Conservation (phyloP, 2,888 invertebrate genomes). For the Cantharis nigra region DNA sequence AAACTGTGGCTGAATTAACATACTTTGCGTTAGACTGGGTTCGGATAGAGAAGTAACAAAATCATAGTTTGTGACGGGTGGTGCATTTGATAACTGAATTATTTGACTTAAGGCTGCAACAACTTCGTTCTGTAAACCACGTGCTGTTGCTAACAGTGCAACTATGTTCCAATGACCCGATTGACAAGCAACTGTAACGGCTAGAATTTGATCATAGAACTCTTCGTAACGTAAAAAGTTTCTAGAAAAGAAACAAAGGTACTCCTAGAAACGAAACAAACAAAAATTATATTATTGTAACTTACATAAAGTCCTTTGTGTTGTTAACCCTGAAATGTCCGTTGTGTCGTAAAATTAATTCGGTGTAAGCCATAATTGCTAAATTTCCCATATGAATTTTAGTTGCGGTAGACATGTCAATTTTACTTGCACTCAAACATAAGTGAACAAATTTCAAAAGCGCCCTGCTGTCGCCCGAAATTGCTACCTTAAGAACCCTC, state of each 20-base stretch:
- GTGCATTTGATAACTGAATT: constrained; percentile 49
- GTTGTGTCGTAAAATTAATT: constrained; percentile 57
- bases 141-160: constrained; percentile 54
- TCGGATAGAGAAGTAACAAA: constrained; percentile 52
- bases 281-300: constrained; percentile 14
- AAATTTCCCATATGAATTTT: constrained; percentile 69
- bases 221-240: constrained; percentile 65
- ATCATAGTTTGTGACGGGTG: constrained; percentile 44
- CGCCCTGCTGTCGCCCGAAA: constrained; percentile 65
- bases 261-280: too few relatives aligned
- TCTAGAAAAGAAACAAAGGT: constrained; percentile 47
- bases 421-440: constrained; percentile 60
- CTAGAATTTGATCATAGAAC: constrained; percentile 67
- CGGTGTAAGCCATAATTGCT: constrained; percentile 67
- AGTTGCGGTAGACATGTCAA: constrained; percentile 63
- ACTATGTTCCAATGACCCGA: constrained; percentile 66
- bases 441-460: constrained; percentile 64
- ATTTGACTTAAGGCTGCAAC: constrained; percentile 61
- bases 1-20: constrained; percentile 47
- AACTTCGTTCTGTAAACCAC: constrained; percentile 63
- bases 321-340: constrained; percentile 48
- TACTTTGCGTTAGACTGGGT: constrained; percentile 51
- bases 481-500: constrained; percentile 65
- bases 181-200: constrained; percentile 66
- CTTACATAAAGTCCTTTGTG: constrained; percentile 61